Evolutionary conservation across 2,888 invertebrate species (phyloP), one percentile per base, ranked within the genome.

Genomic region (Sympetrum striolatum): DNA sequence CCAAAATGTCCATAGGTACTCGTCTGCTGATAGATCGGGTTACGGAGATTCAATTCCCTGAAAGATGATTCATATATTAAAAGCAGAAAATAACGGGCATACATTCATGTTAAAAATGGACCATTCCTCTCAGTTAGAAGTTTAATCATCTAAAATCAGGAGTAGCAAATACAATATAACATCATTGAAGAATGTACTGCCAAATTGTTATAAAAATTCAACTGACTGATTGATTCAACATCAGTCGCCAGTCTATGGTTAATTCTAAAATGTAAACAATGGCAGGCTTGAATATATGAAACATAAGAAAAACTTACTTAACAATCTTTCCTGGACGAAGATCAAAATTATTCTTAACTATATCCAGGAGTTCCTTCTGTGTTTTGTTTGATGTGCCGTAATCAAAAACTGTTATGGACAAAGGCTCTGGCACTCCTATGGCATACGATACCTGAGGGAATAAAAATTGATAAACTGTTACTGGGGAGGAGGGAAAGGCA

Each of bases 1-100:
- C 99, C 99, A 94, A 99, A 99, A 95, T 99, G 99, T 53, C 99
- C 99, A 93, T 99, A 99, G 91, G 98, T 97, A 94, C 99, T 99
- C 92, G 99, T 99, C 93, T 96, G 97, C 95, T 99, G 98, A 95
- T 99, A 99, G 93, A 99, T 98, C 81, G 99, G 99, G 93, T 97
- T 97, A 93, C 98, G 96, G 92, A 99, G 96, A 93, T 98, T 97
- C 92, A 99, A 95, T 94, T 99, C 97, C 94, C 98, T 98, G 94
- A 4, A 95, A 91, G 81, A 91, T 95, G 93, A 92, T 92, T 14
- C 14, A 1, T 1, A 18, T 22, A 44, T 44, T 31, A 60, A 25
- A 48, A 12, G 18, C 15, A 31, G 12, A 12, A 60, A 6, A 14
- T 44, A 39, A 12, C 0, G 18, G 0, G n/a, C n/a, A 6, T 18